Base-by-base conservation (phyloP, 2,888 invertebrate genomes). In the Vesta saturnalis region DNA sequence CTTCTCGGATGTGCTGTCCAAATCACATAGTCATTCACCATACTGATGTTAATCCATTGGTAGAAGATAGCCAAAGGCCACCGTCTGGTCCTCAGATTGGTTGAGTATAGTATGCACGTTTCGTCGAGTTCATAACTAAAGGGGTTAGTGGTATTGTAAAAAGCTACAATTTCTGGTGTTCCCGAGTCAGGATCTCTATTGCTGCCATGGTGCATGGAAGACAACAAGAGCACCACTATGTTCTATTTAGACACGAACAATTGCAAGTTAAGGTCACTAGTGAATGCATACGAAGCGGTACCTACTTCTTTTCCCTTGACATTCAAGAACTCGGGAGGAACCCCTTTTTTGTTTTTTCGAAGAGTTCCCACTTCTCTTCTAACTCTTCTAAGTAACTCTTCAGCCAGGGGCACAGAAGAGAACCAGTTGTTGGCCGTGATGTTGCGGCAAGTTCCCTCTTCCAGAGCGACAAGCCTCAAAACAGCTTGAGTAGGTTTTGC, bases 341-440 rank as follows among this genome's bases (percentile, higher is more conserved):
- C n/a, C n/a, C n/a, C n/a, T 14, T 22, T 30, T 22, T 69, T 55
- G 60, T 64, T 30, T 62, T 46, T 69, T 71, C 15, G n/a, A 35
- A 47, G n/a, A 73, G 15, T 4, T 62, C 57, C 19, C 22, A 58
- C 58, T 71, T 46, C 5, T 23, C 21, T 18, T 30, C 1, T 8
- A 10, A n/a, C 22, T n/a, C 3, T 39, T 15, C 0, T 54, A 22
- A n/a, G 2, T 14, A 61, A 52, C 52, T 55, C 54, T 10, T 54
- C n/a, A 21, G 19, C 55, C 14, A 62, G 15, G 10, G 16, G 49
- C 19, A 49, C 19, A 15, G 49, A 49, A 49, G 49, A 49, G 10
- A 49, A 49, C 49, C 49, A 49, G 19, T 49, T 49, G 16, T 49
- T 10, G 49, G 49, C 16, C 15, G 49, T 49, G 4, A 49, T 49